Percentiles rank a stretch among this genome's conserved stretches.
These are phyloP conservation scores for Lineus longissimus DNA, from an alignment of 1,140 invertebrate genomes.

Conservation along the genomic window DNA sequence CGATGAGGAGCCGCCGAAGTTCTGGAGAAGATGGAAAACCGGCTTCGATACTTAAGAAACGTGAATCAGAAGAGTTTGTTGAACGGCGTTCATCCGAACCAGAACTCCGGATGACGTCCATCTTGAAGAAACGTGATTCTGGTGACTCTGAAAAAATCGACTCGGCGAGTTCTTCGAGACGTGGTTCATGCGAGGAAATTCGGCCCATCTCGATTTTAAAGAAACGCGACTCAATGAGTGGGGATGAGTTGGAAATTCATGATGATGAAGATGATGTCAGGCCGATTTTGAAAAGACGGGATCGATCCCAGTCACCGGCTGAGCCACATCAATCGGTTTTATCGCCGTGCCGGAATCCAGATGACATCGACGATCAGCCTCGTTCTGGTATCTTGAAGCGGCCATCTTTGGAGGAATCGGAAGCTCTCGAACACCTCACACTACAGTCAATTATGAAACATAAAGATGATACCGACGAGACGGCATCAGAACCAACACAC, in stretches of 20 bases:
- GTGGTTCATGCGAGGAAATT: not conserved
- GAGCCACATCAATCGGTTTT: no score
- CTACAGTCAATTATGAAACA: no score
- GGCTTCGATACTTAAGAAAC: conserved; percentile 4
- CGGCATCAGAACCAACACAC: no score
- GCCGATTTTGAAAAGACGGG: not conserved
- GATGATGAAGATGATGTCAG: not conserved
- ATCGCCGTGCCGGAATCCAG: no score
- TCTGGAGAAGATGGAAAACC: not conserved
- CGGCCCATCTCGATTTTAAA: not conserved
- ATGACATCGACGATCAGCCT: no score
- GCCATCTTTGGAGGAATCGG: no score
- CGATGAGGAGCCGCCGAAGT: not conserved
- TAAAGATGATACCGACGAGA: no score
- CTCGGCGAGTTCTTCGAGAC: not conserved
- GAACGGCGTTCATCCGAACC: not conserved
- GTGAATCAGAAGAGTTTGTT: not conserved
- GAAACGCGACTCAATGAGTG: not conserved
- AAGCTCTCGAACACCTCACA: no score
- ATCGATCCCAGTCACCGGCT: not conserved
- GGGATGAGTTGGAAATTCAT: not conserved
- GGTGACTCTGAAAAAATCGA: not conserved
- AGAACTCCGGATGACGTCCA: not conserved
- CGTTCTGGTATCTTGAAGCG: no score
- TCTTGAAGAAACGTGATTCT: conserved; percentile 4